These are phyloP conservation scores for Lethocerus indicus DNA, from an alignment of 1,140 invertebrate species.

Conservation along the genomic window DNA sequence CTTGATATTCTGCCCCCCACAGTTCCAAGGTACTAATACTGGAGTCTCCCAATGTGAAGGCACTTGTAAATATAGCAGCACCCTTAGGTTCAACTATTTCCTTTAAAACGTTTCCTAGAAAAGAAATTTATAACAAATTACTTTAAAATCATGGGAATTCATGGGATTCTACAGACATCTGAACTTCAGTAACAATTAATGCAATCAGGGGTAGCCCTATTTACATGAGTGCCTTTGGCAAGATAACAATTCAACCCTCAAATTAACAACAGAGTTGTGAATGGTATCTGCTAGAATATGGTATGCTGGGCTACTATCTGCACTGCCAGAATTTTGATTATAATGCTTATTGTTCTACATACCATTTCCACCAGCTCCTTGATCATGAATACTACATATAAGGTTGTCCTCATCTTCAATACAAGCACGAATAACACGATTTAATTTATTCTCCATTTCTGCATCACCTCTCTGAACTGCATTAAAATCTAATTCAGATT, in stretches of 20 bases:
- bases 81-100: conserved; percentile 89
- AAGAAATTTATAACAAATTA: too few relatives aligned
- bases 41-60: conserved; percentile 85
- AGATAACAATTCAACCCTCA: too few relatives aligned
- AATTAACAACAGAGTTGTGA: too few relatives aligned
- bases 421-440: conserved; percentile 82
- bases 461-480: conserved; percentile 95
- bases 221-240: background rate
- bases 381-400: conserved; percentile 86
- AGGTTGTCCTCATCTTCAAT: conserved; percentile 75
- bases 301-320: too few relatives aligned
- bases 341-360: too few relatives aligned
- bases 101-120: conserved; percentile 82
- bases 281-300: too few relatives aligned
- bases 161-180: too few relatives aligned
- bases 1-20: conserved; percentile 98
- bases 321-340: too few relatives aligned
- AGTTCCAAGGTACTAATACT: conserved; percentile 84
- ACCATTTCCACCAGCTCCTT: conserved; percentile 95
- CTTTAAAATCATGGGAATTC: too few relatives aligned
- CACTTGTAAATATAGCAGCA: conserved; percentile 73
- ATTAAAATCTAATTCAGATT: conserved; percentile 77
- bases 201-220: background rate
- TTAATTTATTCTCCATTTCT: conserved; percentile 97
- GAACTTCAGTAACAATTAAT: background rate